Base-by-base conservation (phyloP, 2,113 vertebrate species). In the Rutilus rutilus region DNA sequence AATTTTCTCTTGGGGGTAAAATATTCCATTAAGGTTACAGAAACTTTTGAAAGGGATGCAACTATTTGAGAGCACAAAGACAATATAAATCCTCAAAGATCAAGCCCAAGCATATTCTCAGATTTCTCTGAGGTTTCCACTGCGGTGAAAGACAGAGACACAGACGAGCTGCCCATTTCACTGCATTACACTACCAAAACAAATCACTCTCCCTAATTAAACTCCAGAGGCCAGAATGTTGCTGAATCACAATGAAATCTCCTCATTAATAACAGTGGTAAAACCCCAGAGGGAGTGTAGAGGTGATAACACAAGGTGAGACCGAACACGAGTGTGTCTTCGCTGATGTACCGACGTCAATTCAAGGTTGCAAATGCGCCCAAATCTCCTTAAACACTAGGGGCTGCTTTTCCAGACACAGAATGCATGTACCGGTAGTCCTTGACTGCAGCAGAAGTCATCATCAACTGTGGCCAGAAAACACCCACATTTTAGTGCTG, bases 131-230 rank as follows among this genome's bases (percentile, higher is more conserved):
- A 69, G 39, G 47, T n/a, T 42, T 36, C 2, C 23, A 4, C 27
- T n/a, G 30, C 39, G 30, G 52, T 21, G 21, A 47, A 39, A 77
- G 30, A 78, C 45, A 25, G 83, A 17, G 42, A 67, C 47, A n/a
- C 36, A 60, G 59, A 64, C 27, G n/a, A 21, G 27, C 59, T 19
- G 69, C 45, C 27, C 59, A 65, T 75, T 69, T 80, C 65, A 86
- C 57, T 30, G 77, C 64, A 79, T 86, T 86, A 77, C 79, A 82
- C 30, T 45, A 74, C 23, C 42, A 50, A 82, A 64, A 86, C 71
- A 82, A 86, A 86, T 75, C 57, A 62, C 57, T 65, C 85, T 54
- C 54, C 19, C 25, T 67, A 77, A 86, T 83, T 82, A 69, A 86
- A 86, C 71, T 67, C 79, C 79, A 74, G 67, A 73, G 81, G 78